Base-by-base conservation (phyloP, 2,797 vertebrate genomes). In the Anabacerthia variegaticeps region DNA sequence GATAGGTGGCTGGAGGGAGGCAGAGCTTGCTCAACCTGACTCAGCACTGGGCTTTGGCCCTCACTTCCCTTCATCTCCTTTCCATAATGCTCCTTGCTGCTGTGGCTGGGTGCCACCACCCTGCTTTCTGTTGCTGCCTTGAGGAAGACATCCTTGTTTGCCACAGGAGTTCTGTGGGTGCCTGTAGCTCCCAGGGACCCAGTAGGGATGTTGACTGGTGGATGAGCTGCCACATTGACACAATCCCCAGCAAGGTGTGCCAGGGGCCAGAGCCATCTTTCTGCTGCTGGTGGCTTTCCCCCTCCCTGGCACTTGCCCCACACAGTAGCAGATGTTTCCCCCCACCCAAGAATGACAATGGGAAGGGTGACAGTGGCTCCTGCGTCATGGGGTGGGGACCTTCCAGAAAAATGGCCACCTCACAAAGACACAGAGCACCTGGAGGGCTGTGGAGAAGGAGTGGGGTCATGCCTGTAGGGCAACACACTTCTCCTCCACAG, bases 381-480 rank as follows among this genome's bases (percentile, higher is more conserved):
- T 88, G 39, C 43, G 46, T 65, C 56, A 26, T 43, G 6, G 23
- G 1, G 2, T 39, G 32, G 24, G 22, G 32, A 85, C 43, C 43
- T 56, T 75, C 44, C 5, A 16, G 32, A 72, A 28, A 5, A 63
- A 39, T 1, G 0, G 19, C 9, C 39, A 71, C 44, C 22, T 59
- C 39, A n/a, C 9, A 32, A 77, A 67, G 26, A 24, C 49, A 41
- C 6, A 6, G 12, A 81, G 41, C 2, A 3, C 14, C 36, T 7
- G 6, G 14, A 2, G 14, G 28, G 49, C 41, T 67, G 49, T n/a
- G 36, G 9, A 20, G 16, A 41, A 48, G n/a, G 34, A 0, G 0
- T 3, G 1, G 37, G 28, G 20, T 65, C 14, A 27, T 52, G 20
- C 36, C 49, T 68, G 28, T 6, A 8, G 3, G 48, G 52, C 34